These are phyloP conservation scores for Epizoanthus stellaris DNA, from an alignment of 92 coral and sea anemone genomes.

Conservation along the genomic window DNA sequence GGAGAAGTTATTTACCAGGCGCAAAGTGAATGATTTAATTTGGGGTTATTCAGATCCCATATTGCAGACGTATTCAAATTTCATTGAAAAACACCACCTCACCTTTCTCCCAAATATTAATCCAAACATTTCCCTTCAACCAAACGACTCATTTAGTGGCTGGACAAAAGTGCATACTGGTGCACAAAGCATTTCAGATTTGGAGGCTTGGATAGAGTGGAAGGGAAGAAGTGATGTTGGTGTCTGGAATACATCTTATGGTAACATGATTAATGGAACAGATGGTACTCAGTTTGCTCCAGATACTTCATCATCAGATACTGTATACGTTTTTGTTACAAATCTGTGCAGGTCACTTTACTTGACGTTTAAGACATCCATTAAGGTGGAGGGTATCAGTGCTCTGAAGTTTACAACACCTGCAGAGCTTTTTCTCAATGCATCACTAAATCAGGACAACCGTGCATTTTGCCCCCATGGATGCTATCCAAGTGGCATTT, in stretches of 20 bases:
- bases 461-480: constrained; percentile 78
- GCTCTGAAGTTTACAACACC: constrained; percentile 77
- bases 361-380: constrained; percentile 54
- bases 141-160: constrained; percentile 78
- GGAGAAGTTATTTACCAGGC: constrained; percentile 62
- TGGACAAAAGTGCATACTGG: constrained; percentile 81
- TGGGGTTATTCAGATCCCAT: constrained; percentile 95
- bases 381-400: constrained; percentile 62
- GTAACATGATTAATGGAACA: constrained; percentile 94
- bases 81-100: constrained; percentile 33
- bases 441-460: constrained; percentile 75
- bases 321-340: constrained; percentile 81
- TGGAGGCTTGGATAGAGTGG: constrained; percentile 77
- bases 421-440: constrained; percentile 64
- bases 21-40: constrained; percentile 78
- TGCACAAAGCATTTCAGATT: constrained; percentile 51
- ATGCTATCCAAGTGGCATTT: constrained; percentile 87
- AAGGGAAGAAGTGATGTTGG: constrained; percentile 62
- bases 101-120: constrained; percentile 64
- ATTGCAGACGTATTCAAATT: constrained; percentile 59
- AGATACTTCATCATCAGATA: constrained; percentile 60
- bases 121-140: constrained; percentile 77
- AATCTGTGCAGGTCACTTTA: constrained; percentile 87
- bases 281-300: constrained; percentile 96
- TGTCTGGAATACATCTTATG: constrained; percentile 77